Conservation (phyloP, 2,797 vertebrate genomes). For the Gallinago stenura region DNA sequence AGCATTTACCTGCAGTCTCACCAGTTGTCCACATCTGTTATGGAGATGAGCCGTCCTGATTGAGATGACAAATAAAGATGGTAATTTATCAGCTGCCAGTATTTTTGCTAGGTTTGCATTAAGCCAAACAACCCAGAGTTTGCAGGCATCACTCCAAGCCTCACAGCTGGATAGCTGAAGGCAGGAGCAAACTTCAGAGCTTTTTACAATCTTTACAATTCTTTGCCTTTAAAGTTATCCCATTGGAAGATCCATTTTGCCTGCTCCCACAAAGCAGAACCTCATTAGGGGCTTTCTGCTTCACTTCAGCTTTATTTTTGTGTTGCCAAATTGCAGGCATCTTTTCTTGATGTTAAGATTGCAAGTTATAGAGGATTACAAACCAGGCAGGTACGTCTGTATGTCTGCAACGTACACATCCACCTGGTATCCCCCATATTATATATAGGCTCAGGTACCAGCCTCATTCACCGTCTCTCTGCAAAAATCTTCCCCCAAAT, state of each 20-base stretch:
- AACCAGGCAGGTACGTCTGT: background rate
- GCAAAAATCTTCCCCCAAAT: background rate
- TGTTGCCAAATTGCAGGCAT: background rate
- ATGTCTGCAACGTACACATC: background rate
- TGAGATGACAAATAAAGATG: background rate
- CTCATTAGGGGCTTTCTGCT: background rate
- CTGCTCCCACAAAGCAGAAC: background rate
- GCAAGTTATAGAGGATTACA: background rate
- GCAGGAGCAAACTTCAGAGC: background rate
- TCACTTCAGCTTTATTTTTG: background rate
- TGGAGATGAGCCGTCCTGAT: background rate
- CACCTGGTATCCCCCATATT: background rate
- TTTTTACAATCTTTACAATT: background rate
- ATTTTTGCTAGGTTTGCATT: background rate
- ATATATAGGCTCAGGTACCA: accelerated
- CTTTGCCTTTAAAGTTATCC: background rate
- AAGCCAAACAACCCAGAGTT: background rate
- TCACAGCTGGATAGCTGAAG: background rate
- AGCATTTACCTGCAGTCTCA: background rate
- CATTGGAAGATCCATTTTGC: background rate
- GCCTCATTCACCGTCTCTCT: background rate
- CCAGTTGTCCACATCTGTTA: background rate
- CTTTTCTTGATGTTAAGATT: accelerated
- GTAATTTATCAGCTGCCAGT: background rate
- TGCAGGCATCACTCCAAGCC: background rate